Evolutionary conservation across 2,113 vertebrate genomes (phyloP).

Genomic region (Chloropsis cyanopogon): DNA sequence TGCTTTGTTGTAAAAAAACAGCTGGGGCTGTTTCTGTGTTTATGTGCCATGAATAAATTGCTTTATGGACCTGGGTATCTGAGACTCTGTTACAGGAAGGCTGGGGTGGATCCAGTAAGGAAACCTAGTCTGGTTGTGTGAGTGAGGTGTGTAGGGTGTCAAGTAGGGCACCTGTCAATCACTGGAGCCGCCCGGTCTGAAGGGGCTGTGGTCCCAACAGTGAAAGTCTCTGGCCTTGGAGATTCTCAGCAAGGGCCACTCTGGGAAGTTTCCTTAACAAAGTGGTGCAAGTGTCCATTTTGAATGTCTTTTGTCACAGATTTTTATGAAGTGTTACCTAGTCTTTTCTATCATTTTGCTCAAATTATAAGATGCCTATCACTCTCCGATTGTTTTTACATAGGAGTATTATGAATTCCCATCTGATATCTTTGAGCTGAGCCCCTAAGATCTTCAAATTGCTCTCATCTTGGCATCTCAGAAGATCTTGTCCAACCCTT

Average conservation of each 20-base stretch:
- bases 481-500: background rate
- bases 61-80: background rate
- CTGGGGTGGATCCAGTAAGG: background rate
- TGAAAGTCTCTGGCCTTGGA: background rate
- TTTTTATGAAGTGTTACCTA: background rate
- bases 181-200: fast-evolving
- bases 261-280: background rate
- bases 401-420: background rate
- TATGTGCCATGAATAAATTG: background rate
- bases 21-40: background rate
- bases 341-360: background rate
- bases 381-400: background rate
- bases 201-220: background rate
- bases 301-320: background rate
- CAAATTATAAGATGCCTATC: background rate
- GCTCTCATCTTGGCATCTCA: background rate
- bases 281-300: background rate
- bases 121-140: background rate
- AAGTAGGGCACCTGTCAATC: background rate
- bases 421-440: background rate
- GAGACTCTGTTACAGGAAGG: background rate
- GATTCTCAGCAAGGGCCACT: background rate
- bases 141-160: background rate
- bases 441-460: background rate
- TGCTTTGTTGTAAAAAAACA: background rate